Conservation (phyloP, 2,888 invertebrate species). For the Barypeithes pellucidus region DNA sequence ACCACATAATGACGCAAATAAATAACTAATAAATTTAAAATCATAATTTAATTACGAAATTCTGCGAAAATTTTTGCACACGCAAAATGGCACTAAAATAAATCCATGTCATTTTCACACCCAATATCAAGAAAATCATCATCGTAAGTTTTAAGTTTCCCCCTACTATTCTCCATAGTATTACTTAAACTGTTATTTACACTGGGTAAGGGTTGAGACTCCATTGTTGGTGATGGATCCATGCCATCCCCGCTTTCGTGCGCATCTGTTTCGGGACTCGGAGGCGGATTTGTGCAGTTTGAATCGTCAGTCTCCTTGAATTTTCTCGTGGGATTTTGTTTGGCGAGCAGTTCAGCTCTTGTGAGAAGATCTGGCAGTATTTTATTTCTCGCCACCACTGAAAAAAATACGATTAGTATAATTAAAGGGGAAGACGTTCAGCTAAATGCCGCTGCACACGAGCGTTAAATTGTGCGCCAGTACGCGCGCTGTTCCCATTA, state of each 20-base stretch:
- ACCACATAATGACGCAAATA: too few relatives aligned
- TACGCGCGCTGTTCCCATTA: too few relatives aligned
- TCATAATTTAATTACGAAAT: background rate
- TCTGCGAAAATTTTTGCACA: background rate
- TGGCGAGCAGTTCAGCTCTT: slow-evolving; percentile 73
- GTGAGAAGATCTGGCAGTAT: slow-evolving; percentile 78
- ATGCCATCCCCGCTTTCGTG: slow-evolving; percentile 76
- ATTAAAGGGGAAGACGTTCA: too few relatives aligned
- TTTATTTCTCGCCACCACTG: slow-evolving; percentile 60
- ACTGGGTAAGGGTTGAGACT: slow-evolving; percentile 36
- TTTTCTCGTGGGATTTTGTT: slow-evolving; percentile 66
- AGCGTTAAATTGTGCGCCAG: too few relatives aligned
- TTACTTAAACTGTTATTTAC: slow-evolving; percentile 36
- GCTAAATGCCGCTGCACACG: too few relatives aligned
- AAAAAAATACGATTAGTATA: slow-evolving; percentile 8
- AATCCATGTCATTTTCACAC: slow-evolving; percentile 82
- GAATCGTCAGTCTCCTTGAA: slow-evolving; percentile 70
- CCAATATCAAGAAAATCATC: slow-evolving; percentile 84
- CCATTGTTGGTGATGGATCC: slow-evolving; percentile 56
- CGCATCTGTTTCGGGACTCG: slow-evolving; percentile 85
- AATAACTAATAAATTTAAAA: too few relatives aligned
- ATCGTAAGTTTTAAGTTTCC: slow-evolving; percentile 72
- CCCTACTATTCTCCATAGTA: slow-evolving; percentile 51
- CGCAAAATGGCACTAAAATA: slow-evolving; percentile 62
- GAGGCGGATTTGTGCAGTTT: slow-evolving; percentile 83